Conservation (phyloP, 2,888 invertebrate species). For the Nemoura dubitans region DNA sequence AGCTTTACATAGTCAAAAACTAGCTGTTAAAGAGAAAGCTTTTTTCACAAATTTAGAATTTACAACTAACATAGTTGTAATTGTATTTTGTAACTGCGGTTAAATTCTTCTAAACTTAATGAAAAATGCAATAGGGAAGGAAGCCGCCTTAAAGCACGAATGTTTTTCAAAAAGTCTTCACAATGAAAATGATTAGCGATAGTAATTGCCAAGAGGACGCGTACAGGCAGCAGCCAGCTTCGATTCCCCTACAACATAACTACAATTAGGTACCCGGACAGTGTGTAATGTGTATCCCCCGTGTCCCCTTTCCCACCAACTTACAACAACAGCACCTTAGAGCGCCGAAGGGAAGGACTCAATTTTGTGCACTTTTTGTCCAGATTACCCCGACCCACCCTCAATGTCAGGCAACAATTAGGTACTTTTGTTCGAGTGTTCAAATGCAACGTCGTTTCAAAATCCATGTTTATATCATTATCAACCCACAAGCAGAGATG, state of each 20-base stretch:
- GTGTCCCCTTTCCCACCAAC: no score
- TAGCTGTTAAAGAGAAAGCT: not conserved
- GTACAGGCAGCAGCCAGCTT: not conserved
- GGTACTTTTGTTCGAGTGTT: no score
- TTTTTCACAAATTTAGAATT: not conserved
- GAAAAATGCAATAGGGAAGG: not conserved
- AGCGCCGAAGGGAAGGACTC: no score
- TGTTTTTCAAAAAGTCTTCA: not conserved
- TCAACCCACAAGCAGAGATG: no score
- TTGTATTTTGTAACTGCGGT: not conserved
- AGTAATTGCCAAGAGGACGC: not conserved
- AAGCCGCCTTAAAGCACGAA: not conserved
- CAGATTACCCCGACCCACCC: no score
- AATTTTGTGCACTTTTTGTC: no score
- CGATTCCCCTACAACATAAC: not conserved
- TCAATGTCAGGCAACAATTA: no score
- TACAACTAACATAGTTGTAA: not conserved
- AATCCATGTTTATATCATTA: no score
- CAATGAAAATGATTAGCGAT: not conserved
- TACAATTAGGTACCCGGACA: not conserved
- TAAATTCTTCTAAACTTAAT: not conserved
- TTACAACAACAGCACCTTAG: no score
- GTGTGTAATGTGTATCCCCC: no score
- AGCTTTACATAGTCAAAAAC: not conserved
- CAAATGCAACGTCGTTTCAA: no score